These are phyloP conservation scores for Esox niger DNA, from an alignment of 2,113 vertebrate genomes.

Conservation along the genomic window DNA sequence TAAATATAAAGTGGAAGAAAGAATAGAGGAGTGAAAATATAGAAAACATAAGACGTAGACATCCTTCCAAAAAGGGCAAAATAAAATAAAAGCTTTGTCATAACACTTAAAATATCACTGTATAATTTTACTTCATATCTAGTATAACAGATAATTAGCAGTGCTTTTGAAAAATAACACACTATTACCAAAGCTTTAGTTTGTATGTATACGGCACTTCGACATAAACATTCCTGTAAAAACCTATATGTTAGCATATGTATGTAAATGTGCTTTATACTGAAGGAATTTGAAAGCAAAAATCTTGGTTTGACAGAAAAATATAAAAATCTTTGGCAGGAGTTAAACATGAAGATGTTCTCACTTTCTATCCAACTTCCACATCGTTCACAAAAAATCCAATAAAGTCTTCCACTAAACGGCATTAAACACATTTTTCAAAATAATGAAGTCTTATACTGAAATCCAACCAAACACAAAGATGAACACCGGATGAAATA, in stretches of 20 bases:
- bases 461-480: too few relatives aligned
- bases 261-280: neutral
- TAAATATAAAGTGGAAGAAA: slow-evolving; percentile 64
- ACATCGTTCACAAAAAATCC: too few relatives aligned
- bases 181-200: too few relatives aligned
- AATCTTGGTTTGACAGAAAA: neutral
- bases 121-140: neutral
- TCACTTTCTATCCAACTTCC: too few relatives aligned
- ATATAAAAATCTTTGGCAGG: neutral
- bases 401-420: too few relatives aligned
- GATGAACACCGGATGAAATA: too few relatives aligned
- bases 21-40: slow-evolving; percentile 9
- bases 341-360: too few relatives aligned
- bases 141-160: too few relatives aligned
- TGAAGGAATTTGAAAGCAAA: too few relatives aligned
- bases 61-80: slow-evolving; percentile 14
- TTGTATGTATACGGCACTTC: too few relatives aligned
- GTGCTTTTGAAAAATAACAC: too few relatives aligned
- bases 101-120: slow-evolving; percentile 5
- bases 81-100: neutral
- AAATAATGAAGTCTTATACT: neutral
- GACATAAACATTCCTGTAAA: neutral
- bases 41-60: slow-evolving; percentile 8
- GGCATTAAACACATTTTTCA: too few relatives aligned
- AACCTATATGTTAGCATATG: slow-evolving; percentile 5